Evolutionary conservation across 1,140 invertebrate species (phyloP), one percentile per base, ranked within the genome.

Genomic region (Epicauta chinensis): DNA sequence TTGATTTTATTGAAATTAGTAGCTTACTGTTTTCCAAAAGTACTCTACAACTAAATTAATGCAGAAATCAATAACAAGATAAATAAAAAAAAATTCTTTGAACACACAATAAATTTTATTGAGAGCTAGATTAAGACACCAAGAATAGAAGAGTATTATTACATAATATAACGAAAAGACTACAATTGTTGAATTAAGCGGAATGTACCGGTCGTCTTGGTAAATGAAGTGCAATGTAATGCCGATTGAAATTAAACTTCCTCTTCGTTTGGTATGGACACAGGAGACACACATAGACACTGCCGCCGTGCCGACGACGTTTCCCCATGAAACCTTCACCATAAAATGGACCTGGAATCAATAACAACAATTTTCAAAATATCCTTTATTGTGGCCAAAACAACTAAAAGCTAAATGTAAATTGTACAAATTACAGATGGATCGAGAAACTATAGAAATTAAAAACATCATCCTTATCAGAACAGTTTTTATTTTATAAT

Each of bases 21-120:
- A 36, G 14, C n/a, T 36, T 36, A 36, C 16, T 39, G 14, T 14
- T 39, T 1, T 3, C 10, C 10, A 39, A n/a, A 39, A 2, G 5
- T 5, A 36, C 12, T 36, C 7, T 48, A 15, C 14, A 16, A 41
- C 16, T 11, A 15, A 16, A 14, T n/a, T 17, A 56, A 58, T 17
- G 60, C 43, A 3, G 46, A 53, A 38, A 59, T 61, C 3, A 52
- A 46, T 29, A 59, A 61, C 11, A 39, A 14, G 14, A 14, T 39
- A 16, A 23, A 10, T 13, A 40, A 51, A 23, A 7, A 23, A 23
- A 23, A 23, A n/a, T n/a, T n/a, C n/a, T n/a, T n/a, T n/a, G 7
- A 23, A 23, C 23, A 23, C 23, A 23, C 4, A 23, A 23, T 23
- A 23, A 23, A 23, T 23, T 23, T 23, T 23, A 23, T 23, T 23